A percentile compares a stretch with the other conserved stretches of the same genome.
Conservation (phyloP, 2,888 invertebrate species). For the Drosophila tripunctata region DNA sequence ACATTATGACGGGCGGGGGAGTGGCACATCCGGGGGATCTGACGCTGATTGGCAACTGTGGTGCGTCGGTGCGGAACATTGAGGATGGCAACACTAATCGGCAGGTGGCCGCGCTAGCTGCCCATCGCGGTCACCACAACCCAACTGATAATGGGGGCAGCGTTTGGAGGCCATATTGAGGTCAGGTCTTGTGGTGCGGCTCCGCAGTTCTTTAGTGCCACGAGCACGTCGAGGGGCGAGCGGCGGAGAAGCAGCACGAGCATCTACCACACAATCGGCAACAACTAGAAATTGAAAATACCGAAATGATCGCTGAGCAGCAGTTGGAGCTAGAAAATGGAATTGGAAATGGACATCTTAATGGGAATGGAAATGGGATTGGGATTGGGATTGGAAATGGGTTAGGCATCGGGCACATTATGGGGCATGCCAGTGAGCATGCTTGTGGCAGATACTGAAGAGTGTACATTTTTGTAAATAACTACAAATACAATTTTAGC, state of each 20-base stretch:
- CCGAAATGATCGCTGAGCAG: too few relatives aligned
- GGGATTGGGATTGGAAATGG: background rate
- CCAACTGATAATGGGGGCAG: slow-evolving; percentile 86
- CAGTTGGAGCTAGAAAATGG: slow-evolving; percentile 4
- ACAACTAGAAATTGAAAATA: too few relatives aligned
- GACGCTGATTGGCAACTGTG: slow-evolving; percentile 84
- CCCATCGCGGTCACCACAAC: slow-evolving; percentile 84
- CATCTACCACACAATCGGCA: slow-evolving; percentile 27
- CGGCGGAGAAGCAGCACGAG: slow-evolving; percentile 64
- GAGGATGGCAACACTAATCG: slow-evolving; percentile 84
- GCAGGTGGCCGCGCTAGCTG: slow-evolving; percentile 83
- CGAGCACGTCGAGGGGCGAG: slow-evolving; percentile 70
- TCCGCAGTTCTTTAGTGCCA: slow-evolving; percentile 83
- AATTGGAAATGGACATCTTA: background rate
- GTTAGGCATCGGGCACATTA: background rate
- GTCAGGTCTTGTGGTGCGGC: slow-evolving; percentile 83
- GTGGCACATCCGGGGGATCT: slow-evolving; percentile 83
- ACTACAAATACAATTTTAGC: slow-evolving; percentile 33
- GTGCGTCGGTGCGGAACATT: slow-evolving; percentile 83
- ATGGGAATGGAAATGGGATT: background rate
- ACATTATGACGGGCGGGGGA: slow-evolving; percentile 85
- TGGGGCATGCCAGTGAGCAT: background rate
- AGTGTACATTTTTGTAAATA: slow-evolving; percentile 56
- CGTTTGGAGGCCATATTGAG: slow-evolving; percentile 91
- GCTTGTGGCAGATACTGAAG: slow-evolving; percentile 43